phyloP scores from a whole-genome alignment of 1,140 invertebrate genomes.

The Microplitis demolitor region DNA sequence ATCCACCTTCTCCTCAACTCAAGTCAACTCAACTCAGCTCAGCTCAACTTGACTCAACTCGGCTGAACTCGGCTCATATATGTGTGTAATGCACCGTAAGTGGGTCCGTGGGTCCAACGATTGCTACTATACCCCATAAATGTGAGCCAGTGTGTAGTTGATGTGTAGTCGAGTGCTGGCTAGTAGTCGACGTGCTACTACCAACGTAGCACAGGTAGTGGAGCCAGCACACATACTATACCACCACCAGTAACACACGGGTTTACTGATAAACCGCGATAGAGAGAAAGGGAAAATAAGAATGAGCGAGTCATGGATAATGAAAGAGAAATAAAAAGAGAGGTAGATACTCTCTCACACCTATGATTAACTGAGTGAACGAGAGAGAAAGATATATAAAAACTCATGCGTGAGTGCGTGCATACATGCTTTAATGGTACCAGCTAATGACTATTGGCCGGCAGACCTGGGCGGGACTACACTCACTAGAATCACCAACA shows the following conservation, averaged over 20 bases:
- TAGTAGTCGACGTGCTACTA: conserved; percentile 6
- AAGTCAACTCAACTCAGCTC: conserved; percentile 8
- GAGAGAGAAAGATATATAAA: conserved; percentile 1
- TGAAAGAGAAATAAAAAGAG: conserved; percentile 5
- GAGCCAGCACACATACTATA: background rate
- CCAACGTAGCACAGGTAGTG: background rate
- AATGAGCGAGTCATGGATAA: background rate
- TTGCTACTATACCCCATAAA: conserved; percentile 2
- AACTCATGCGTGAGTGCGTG: conserved; percentile 35
- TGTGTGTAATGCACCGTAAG: too few relatives aligned
- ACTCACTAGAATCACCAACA: conserved; percentile 23
- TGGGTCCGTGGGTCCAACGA: background rate
- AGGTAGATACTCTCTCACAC: background rate
- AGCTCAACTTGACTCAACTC: conserved; percentile 13
- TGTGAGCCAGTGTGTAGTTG: background rate
- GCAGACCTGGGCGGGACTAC: conserved; percentile 59
- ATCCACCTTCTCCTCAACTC: conserved; percentile 29
- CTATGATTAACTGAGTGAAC: background rate
- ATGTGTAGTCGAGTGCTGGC: background rate
- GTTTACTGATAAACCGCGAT: background rate
- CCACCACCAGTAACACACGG: background rate
- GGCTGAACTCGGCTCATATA: background rate
- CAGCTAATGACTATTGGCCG: conserved; percentile 63
- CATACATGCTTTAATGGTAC: conserved; percentile 58
- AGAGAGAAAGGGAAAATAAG: background rate